Evolutionary conservation across 2,888 invertebrate genomes (phyloP).

Genomic region (Drosophila borborema): DNA sequence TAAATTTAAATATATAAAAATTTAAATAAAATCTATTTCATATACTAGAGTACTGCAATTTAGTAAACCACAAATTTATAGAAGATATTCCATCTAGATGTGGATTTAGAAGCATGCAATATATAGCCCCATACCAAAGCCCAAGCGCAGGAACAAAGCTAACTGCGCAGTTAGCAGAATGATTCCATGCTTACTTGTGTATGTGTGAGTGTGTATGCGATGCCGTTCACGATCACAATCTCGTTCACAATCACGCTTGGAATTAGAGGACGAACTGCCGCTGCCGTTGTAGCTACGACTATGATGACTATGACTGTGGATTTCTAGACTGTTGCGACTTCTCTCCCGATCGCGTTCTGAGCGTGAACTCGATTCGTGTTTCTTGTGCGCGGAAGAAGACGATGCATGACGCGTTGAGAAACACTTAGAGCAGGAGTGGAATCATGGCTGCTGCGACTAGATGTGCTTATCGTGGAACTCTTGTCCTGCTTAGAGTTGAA

Average conservation of each 20-base stretch:
- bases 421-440: constrained; percentile 57
- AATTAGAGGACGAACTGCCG: constrained; percentile 51
- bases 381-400: constrained; percentile 42
- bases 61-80: too few species aligned
- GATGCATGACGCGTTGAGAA: constrained; percentile 60
- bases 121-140: too few species aligned
- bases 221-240: constrained; percentile 17
- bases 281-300: constrained; percentile 56
- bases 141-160: too few species aligned
- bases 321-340: constrained; percentile 41
- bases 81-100: too few species aligned
- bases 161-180: too few species aligned
- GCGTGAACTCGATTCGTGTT: constrained; percentile 65
- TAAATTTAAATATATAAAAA: too few species aligned
- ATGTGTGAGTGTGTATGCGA: too few species aligned
- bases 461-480: constrained; percentile 45
- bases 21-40: too few species aligned
- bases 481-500: constrained; percentile 67
- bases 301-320: constrained; percentile 53
- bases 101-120: too few species aligned
- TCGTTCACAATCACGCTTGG: constrained; percentile 58
- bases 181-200: too few species aligned
- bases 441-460: constrained; percentile 62
- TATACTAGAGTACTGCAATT: too few species aligned
- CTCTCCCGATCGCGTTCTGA: constrained; percentile 54